Base-by-base conservation (phyloP, 2,113 vertebrate genomes). In the Saiga tatarica region DNA sequence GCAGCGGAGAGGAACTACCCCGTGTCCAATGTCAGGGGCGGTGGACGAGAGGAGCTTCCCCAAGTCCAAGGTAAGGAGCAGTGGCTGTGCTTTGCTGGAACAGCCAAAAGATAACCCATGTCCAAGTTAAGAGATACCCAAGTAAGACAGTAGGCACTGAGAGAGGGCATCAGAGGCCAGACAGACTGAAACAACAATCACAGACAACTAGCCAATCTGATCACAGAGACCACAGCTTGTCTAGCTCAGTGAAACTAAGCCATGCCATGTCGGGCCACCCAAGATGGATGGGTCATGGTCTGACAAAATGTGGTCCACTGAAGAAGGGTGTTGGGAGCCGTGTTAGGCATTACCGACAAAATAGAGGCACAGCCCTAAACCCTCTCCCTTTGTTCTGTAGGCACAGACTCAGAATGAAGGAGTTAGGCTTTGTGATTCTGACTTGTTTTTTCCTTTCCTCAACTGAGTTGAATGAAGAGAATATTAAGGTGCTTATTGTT, bases 1-100 rank as follows among this genome's bases (percentile, higher is more conserved):
- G 64, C 0, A 0, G 62, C 0, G 4, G 62, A 64, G 7, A 64
- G 62, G 30, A 64, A 3, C 33, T 67, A 67, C 0, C 17, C n/a
- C 64, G 3, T 36, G 19, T 71, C 19, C 19, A 23, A 10, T 10
- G n/a, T 71, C 19, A 23, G 10, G 4, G 64, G 9, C 0, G 0
- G 17, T 1, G 0, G 17, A 5, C 0, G 3, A 67, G n/a, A 36
- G 17, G n/a, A 21, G 17, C 33, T 36, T n/a, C 4, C 33, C 64
- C 64, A 67, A 2, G 17, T 10, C 33, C 64, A 71, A 11, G 8
- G 2, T 21, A 71, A 71, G 64, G n/a, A 71, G 2, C 33, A 67
- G 8, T 0, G 0, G 33, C 33, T 67, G 33, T 0, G 0, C 8
- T n/a, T 67, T 67, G 16, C 17, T n/a, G 17, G 8, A 36, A 4